Base-by-base conservation (phyloP, 2,113 vertebrate species). In the Sphaerodactylus townsendi region DNA sequence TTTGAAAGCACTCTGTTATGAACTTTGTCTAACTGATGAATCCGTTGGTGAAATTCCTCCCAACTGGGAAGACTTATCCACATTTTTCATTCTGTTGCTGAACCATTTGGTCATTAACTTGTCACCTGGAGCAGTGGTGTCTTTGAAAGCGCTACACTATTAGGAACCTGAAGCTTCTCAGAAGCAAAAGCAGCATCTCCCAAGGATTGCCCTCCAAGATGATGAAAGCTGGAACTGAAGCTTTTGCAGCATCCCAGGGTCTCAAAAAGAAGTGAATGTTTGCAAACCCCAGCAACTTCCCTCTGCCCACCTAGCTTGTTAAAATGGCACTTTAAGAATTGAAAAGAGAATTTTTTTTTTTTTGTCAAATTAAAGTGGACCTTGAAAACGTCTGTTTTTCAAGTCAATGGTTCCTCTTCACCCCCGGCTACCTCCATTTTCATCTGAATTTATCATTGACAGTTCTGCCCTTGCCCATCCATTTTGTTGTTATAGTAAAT, bases 361-460 rank as follows among this genome's bases (percentile, higher is more conserved):
- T 87, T 78, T 75, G 50, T 81, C 85, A 82, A 88, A 87, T 87
- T 75, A 84, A 84, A 87, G 39, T 10, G 1, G 2, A 6, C 28
- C 82, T 80, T 11, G 71, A 71, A 79, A 72, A 77, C 64, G 72
- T 72, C 33, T 25, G 74, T 37, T 48, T 35, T 39, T 48, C 30
- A 23, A 30, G 82, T 83, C 76, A 87, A 69, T 37, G 71, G 65
- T 35, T 1, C 39, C 78, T 30, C 39, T 39, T 83, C 39, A 35
- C 35, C 82, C 30, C 62, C 17, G 68, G 65, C 77, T 46, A 82
- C 33, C 28, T 1, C 0, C 2, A 44, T 21, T 82, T 86, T 84
- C 85, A 53, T 75, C 39, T 87, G 37, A 0, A 1, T 73, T 88
- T 50, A 37, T 77, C 1, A 0, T 48, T 46, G 14, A 1, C 0